Percentiles rank a stretch among this genome's conserved stretches.
Conservation (phyloP, 2,888 invertebrate species). For the Chromoteleia sp. region DNA sequence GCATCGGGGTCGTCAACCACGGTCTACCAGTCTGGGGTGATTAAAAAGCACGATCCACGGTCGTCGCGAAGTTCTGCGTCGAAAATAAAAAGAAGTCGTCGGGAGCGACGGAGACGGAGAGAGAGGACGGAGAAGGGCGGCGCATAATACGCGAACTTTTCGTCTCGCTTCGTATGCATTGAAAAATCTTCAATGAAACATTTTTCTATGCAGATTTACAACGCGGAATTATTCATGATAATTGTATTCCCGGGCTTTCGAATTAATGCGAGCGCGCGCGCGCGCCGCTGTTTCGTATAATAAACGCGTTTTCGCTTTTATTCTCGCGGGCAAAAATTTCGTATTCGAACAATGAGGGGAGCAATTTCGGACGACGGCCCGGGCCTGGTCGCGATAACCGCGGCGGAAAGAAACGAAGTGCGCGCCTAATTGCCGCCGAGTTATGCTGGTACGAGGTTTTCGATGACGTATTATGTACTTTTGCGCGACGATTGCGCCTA, state of each 20-base stretch:
- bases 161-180: slow-evolving; percentile 9
- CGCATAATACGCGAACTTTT: slow-evolving; percentile 14
- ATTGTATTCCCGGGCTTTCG: slow-evolving; percentile 26
- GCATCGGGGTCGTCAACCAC: slow-evolving; percentile 78
- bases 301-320: slow-evolving; percentile 43
- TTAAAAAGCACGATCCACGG: slow-evolving; percentile 61
- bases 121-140: too few species aligned
- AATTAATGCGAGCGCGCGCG: slow-evolving; percentile 23
- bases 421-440: slow-evolving; percentile 38
- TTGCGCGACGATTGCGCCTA: slow-evolving; percentile 11
- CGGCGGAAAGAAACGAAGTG: slow-evolving; percentile 30
- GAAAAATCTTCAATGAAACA: slow-evolving; percentile 19
- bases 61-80: slow-evolving; percentile 10
- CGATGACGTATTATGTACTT: slow-evolving; percentile 43
- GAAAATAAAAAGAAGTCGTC: slow-evolving; percentile 11
- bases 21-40: slow-evolving; percentile 57
- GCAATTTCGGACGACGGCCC: slow-evolving; percentile 23
- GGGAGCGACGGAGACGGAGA: too few species aligned
- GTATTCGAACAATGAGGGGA: slow-evolving; percentile 46
- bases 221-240: slow-evolving; percentile 4
- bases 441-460: slow-evolving; percentile 28
- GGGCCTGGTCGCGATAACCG: slow-evolving; percentile 24
- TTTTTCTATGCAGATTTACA: slow-evolving; percentile 18
- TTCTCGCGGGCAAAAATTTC: slow-evolving; percentile 39
- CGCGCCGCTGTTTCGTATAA: slow-evolving; percentile 42